A percentile compares a stretch with the other conserved stretches of the same genome.
phyloP scores from a whole-genome alignment of 2,888 invertebrate species.

The Zaprionus bogoriensis region DNA sequence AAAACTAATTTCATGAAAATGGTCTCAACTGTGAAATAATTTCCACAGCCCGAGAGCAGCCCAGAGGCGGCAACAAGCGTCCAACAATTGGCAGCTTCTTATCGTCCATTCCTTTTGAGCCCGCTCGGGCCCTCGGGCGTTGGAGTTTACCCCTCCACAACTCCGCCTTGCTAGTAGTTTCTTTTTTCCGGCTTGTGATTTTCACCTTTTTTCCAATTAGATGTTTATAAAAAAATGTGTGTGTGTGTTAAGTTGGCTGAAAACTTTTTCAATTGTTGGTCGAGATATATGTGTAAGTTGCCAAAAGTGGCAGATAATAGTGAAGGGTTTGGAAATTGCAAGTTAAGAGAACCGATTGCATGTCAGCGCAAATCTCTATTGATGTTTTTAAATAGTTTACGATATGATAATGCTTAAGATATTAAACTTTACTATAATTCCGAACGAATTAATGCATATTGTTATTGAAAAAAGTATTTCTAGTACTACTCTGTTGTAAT shows the following conservation, averaged over 20 bases:
- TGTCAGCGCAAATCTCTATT: background rate
- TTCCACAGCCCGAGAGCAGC: conserved; percentile 54
- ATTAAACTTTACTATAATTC: too few species aligned
- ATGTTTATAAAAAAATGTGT: conserved; percentile 65
- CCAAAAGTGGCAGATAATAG: background rate
- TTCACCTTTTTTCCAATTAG: conserved; percentile 51
- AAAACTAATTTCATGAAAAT: conserved; percentile 77
- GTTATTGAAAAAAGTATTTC: too few species aligned
- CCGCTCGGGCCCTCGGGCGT: conserved; percentile 45
- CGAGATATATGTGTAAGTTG: conserved; percentile 20
- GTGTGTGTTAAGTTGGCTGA: conserved; percentile 55
- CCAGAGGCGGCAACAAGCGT: conserved; percentile 53
- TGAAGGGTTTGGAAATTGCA: too few species aligned
- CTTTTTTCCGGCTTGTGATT: conserved; percentile 35
- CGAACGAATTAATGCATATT: too few species aligned
- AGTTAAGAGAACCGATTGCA: background rate
- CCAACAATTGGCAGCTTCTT: conserved; percentile 62
- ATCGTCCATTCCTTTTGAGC: conserved; percentile 27
- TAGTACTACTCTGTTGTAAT: too few species aligned
- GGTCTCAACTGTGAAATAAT: conserved; percentile 75
- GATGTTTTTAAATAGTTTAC: too few species aligned
- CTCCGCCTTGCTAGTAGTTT: conserved; percentile 6
- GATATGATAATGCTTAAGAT: too few species aligned
- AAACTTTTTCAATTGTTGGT: conserved; percentile 62
- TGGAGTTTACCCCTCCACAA: too few species aligned